Evolutionary conservation across 1,140 invertebrate species (phyloP).

Genomic region (Calliopsis andreniformis): DNA sequence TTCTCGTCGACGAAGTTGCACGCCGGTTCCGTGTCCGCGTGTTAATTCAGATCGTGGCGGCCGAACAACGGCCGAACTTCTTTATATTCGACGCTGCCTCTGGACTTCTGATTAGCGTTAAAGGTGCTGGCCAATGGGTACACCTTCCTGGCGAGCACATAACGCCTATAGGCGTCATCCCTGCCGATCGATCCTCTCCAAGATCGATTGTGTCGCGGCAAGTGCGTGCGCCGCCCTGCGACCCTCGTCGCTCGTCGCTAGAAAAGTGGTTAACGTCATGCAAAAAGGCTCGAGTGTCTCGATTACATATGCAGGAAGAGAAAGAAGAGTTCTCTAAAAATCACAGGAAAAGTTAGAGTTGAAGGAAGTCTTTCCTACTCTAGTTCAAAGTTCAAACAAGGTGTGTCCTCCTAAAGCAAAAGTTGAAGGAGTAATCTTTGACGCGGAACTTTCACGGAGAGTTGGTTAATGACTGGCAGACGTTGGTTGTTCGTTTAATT

Average conservation of each 20-base stretch:
- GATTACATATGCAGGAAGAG: no score
- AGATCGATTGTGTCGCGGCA: conserved; percentile 57
- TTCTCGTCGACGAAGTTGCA: conserved; percentile 42
- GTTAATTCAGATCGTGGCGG: conserved; percentile 51
- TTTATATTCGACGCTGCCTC: conserved; percentile 44
- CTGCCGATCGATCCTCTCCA: conserved; percentile 56
- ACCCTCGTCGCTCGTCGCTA: conserved; percentile 17
- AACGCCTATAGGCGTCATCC: conserved; percentile 55
- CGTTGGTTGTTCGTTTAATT: no score
- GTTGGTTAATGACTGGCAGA: no score
- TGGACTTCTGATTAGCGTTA: conserved; percentile 54
- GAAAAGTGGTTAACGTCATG: not conserved
- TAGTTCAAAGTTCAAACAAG: no score
- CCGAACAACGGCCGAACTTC: conserved; percentile 33
- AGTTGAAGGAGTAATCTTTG: no score
- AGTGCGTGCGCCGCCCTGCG: conserved; percentile 61
- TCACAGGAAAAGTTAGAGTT: no score
- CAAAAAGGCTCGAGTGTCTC: conserved; percentile 3
- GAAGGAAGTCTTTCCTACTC: no score
- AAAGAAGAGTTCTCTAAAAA: no score
- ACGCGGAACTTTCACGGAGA: no score
- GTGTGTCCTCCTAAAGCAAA: no score
- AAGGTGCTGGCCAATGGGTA: conserved; percentile 34
- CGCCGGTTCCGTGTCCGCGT: conserved; percentile 36
- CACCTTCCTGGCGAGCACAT: conserved; percentile 19